Percentiles rank a stretch among this genome's conserved stretches.
phyloP scores from a whole-genome alignment of 2,113 vertebrate species.

The Colius striatus region DNA sequence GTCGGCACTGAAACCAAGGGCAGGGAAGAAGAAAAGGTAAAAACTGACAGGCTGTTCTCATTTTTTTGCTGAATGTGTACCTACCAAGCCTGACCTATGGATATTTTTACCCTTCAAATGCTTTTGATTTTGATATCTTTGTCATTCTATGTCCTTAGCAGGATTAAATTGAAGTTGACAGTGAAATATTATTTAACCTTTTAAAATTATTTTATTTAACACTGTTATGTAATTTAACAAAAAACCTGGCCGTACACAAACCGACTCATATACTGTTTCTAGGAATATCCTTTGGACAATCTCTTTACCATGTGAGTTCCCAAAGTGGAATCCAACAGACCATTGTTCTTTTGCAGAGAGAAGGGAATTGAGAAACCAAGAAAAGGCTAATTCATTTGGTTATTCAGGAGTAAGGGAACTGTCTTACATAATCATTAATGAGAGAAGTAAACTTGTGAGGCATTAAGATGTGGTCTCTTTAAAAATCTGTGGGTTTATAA shows the following conservation, averaged over 20 bases:
- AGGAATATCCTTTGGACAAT: not conserved
- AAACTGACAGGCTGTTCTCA: not conserved
- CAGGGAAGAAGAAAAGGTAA: not conserved
- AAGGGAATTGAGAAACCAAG: not conserved
- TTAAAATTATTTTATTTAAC: not conserved
- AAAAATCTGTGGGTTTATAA: not conserved
- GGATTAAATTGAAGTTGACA: rapidly evolving
- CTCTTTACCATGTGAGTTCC: not conserved
- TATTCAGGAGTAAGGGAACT: not conserved
- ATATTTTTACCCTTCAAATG: not conserved
- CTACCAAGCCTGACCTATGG: not conserved
- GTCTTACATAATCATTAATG: not conserved
- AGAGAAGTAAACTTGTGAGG: not conserved
- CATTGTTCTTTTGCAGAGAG: not conserved
- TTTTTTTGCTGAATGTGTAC: not conserved
- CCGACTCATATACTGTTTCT: not conserved
- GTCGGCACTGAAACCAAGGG: not conserved
- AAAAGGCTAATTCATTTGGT: not conserved
- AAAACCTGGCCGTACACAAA: not conserved
- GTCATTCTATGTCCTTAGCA: not conserved
- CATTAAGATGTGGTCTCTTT: not conserved
- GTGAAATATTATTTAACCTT: not conserved
- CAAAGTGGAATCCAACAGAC: not conserved
- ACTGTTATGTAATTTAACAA: not conserved
- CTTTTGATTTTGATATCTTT: not conserved